These are phyloP conservation scores for Troides helena DNA, from an alignment of 2,888 invertebrate genomes.

Conservation along the genomic window DNA sequence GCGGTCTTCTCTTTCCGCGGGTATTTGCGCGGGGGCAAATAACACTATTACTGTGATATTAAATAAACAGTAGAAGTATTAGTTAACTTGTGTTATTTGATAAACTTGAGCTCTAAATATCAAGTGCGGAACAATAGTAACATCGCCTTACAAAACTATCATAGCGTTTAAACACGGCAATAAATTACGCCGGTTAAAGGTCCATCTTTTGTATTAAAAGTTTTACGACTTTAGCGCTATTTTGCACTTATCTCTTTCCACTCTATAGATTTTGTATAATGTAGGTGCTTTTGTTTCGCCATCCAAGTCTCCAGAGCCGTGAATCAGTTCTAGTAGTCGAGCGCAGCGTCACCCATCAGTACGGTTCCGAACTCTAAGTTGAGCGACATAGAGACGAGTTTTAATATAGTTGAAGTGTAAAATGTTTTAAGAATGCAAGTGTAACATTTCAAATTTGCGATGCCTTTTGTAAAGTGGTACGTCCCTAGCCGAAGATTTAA, in stretches of 20 bases:
- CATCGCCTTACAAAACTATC: neutral
- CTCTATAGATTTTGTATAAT: slow-evolving; percentile 29
- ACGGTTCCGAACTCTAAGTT: slow-evolving; percentile 11
- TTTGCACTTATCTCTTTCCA: slow-evolving; percentile 30
- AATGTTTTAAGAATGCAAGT: slow-evolving; percentile 41
- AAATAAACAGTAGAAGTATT: neutral
- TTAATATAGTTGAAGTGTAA: slow-evolving; percentile 27
- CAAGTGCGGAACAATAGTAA: slow-evolving; percentile 6
- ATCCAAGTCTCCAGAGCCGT: slow-evolving; percentile 25
- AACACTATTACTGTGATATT: too few relatives aligned
- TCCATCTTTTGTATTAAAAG: slow-evolving; percentile 31
- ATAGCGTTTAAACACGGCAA: slow-evolving; percentile 17
- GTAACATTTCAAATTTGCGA: slow-evolving; percentile 39
- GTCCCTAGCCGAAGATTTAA: slow-evolving; percentile 11
- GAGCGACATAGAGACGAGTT: slow-evolving; percentile 3
- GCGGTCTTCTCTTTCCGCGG: too few relatives aligned
- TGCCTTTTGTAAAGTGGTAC: slow-evolving; percentile 30
- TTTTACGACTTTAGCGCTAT: slow-evolving; percentile 30
- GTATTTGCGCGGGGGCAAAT: too few relatives aligned
- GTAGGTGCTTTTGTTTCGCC: slow-evolving; percentile 29
- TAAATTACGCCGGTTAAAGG: slow-evolving; percentile 28
- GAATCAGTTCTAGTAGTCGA: slow-evolving; percentile 22
- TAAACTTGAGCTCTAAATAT: neutral
- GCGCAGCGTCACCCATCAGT: neutral
- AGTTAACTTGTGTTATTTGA: neutral